Base-by-base conservation (phyloP, 1,140 invertebrate species). In the Anadara kagoshimensis region DNA sequence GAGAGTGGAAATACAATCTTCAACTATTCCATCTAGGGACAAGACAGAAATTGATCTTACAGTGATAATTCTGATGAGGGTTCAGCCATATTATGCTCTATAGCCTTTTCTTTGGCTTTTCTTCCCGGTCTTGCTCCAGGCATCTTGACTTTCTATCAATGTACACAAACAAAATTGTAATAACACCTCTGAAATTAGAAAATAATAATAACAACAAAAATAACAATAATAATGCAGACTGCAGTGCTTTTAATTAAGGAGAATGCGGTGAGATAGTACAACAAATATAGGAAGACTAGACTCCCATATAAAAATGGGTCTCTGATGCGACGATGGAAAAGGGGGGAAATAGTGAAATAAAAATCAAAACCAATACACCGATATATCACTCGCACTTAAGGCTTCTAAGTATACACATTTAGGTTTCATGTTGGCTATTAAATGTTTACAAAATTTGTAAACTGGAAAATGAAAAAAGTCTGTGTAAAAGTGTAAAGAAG, bases 331-430 rank as follows among this genome's bases (percentile, higher is more conserved):
- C 14, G 8, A 45, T 41, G 8, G 36, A 20, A 58, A 11, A 29
- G 47, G 11, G 0, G 5, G 1, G 7, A 49, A 49, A 10, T 14
- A 16, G 47, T 18, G 47, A 49, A 49, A 10, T 49, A 0, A 5
- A 0, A 18, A 10, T 49, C n/a, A 45, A 58, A 29, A 4, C 1
- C 47, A 16, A 18, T 11, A 7, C 29, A 54, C 14, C 16, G 53
- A 29, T 41, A 8, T n/a, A 20, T 66, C 18, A 45, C 59, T 24
- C 61, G 29, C 26, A 26, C 5, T 51, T 16, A n/a, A 24, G 1
- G 49, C 22, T 41, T 73, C 76, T 69, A 78, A 79, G 78, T 76
- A 20, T 14, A 70, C 72, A 5, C 75, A 62, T 49, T 72, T 70
- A 36, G 75, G 69, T 24, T 45, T 36, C 7, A 65, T 68, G 63